These are phyloP conservation scores for Coregonus clupeaformis DNA, from an alignment of 2,113 vertebrate genomes.

Conservation along the genomic window DNA sequence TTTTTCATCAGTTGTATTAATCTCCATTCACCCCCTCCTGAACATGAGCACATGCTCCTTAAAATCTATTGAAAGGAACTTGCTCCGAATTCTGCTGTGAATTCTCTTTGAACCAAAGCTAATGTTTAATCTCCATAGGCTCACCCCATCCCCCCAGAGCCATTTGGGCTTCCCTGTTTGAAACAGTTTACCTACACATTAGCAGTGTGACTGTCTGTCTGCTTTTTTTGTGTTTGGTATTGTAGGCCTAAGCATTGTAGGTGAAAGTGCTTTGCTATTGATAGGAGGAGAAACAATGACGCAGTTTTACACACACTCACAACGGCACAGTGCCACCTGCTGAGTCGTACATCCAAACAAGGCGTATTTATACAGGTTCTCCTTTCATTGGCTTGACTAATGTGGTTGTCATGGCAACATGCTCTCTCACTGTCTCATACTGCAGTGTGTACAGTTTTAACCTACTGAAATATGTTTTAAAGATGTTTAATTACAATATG, in stretches of 20 bases:
- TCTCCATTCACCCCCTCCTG: no score
- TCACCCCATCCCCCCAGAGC: constrained; percentile 1
- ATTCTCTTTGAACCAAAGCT: no score
- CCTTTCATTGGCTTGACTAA: constrained; percentile 16
- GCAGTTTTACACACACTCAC: constrained; percentile 12
- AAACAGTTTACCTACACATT: background rate
- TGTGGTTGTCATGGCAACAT: constrained; percentile 35
- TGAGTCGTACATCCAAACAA: constrained; percentile 10
- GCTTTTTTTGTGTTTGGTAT: background rate
- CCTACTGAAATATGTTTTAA: constrained; percentile 14
- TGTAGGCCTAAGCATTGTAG: background rate
- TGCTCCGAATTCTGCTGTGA: no score
- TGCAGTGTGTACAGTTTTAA: background rate
- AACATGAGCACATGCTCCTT: no score
- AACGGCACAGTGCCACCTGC: constrained; percentile 9
- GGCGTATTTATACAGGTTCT: constrained; percentile 11
- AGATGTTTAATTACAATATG: background rate
- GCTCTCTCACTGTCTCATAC: background rate
- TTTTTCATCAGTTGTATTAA: no score
- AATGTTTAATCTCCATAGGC: background rate
- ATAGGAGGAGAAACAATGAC: background rate
- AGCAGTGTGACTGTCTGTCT: background rate
- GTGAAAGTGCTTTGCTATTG: background rate
- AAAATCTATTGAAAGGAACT: no score
- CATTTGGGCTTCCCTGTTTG: background rate